phyloP scores from a whole-genome alignment of 1,140 invertebrate species.

The Sitodiplosis mosellana region DNA sequence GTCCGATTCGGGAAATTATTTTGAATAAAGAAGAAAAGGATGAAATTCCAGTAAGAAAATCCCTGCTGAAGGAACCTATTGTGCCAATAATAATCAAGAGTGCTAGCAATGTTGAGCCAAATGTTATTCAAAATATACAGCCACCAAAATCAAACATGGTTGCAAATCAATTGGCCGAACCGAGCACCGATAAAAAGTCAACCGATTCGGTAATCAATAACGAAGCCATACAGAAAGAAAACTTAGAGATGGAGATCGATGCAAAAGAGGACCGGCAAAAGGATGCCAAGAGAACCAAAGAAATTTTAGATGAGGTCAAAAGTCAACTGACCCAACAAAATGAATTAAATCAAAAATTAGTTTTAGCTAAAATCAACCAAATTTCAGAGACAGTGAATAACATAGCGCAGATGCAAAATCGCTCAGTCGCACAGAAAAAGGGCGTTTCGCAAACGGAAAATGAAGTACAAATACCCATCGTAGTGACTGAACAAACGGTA shows the following conservation, averaged over 20 bases:
- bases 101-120: too few species aligned
- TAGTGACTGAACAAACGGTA: too few species aligned
- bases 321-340: conserved; percentile 18
- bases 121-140: not conserved
- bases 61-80: too few species aligned
- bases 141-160: conserved; percentile 4
- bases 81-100: too few species aligned
- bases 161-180: conserved; percentile 5
- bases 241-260: conserved; percentile 29
- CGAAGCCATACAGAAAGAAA: conserved; percentile 31
- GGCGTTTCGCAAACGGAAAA: too few species aligned
- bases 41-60: too few species aligned
- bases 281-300: conserved; percentile 17
- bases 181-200: conserved; percentile 7
- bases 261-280: conserved; percentile 23
- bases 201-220: conserved; percentile 14
- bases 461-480: too few species aligned
- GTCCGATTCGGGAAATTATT: too few species aligned
- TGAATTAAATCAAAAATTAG: conserved; percentile 12
- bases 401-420: conserved; percentile 4
- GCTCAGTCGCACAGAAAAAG: too few species aligned
- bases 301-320: not conserved
- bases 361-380: conserved; percentile 8
- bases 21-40: too few species aligned
- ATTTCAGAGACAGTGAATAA: conserved; percentile 11